Evolutionary conservation across 2,113 vertebrate species (phyloP).

Genomic region (Lasiurus borealis): DNA sequence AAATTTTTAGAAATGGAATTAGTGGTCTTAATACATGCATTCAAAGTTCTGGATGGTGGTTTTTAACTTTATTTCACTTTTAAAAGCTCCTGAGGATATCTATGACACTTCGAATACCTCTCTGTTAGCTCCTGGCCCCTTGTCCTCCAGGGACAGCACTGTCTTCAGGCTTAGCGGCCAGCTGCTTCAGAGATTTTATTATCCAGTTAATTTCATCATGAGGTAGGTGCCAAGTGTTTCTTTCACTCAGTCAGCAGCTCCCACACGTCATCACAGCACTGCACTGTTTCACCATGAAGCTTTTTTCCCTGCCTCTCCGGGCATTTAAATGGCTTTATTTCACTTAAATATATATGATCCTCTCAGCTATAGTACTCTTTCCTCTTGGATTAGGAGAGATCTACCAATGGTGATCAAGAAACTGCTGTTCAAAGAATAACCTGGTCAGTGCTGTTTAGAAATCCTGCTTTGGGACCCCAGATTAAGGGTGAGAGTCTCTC

Average conservation of each 20-base stretch:
- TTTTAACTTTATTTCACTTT: conserved; percentile 63
- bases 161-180: conserved; percentile 38
- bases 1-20: conserved; percentile 41
- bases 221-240: conserved; percentile 58
- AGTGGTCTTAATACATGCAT: conserved; percentile 20
- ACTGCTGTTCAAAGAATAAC: conserved; percentile 16
- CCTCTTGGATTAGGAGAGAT: background rate
- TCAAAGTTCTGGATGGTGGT: background rate
- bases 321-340: conserved; percentile 14
- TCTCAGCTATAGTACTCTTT: background rate
- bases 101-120: background rate
- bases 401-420: conserved; percentile 23
- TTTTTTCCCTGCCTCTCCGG: background rate
- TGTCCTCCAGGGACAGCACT: background rate
- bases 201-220: conserved; percentile 69
- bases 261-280: conserved; percentile 59
- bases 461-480: background rate
- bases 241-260: conserved; percentile 69
- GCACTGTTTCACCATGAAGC: conserved; percentile 27
- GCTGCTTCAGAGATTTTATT: conserved; percentile 69
- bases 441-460: background rate
- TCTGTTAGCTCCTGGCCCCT: background rate
- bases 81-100: background rate
- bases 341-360: background rate
- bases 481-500: conserved; percentile 19